phyloP scores from a whole-genome alignment of 2,113 vertebrate genomes.

The Alectura lathami region DNA sequence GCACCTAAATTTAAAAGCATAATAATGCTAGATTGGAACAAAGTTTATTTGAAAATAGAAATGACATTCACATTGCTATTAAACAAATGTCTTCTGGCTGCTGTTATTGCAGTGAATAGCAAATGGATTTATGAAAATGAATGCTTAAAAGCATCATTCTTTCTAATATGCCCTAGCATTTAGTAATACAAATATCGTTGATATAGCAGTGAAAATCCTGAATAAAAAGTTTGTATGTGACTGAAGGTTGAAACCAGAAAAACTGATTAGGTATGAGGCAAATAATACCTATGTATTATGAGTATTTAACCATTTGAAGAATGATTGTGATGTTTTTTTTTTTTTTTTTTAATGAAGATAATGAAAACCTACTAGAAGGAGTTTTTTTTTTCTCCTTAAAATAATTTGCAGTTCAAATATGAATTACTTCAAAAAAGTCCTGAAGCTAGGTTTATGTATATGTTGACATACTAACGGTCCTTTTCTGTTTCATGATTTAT shows the following conservation, averaged over 20 bases:
- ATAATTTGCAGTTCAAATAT: not conserved
- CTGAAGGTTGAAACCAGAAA: not conserved
- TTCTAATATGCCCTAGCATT: not conserved
- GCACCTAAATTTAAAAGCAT: not conserved
- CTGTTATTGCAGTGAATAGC: not conserved
- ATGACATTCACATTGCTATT: not conserved
- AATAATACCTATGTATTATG: not conserved
- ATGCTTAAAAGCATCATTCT: not conserved
- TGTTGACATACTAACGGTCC: not conserved
- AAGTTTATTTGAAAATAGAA: not conserved
- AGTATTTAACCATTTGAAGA: not conserved
- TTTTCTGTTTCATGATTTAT: not conserved
- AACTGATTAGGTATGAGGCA: not conserved
- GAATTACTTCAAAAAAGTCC: not conserved
- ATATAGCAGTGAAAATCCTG: not conserved
- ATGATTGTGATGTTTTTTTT: not conserved
- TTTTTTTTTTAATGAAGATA: not conserved
- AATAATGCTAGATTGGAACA: not conserved
- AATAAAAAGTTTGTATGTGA: not conserved
- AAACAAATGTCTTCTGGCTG: not conserved
- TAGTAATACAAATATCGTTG: not conserved
- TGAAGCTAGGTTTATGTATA: not conserved
- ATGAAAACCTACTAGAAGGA: not conserved
- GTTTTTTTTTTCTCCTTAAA: not conserved
- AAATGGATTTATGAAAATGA: slow-evolving; percentile 25